Evolutionary conservation across 2,888 invertebrate genomes (phyloP).

Genomic region (Campaea margaritaria): DNA sequence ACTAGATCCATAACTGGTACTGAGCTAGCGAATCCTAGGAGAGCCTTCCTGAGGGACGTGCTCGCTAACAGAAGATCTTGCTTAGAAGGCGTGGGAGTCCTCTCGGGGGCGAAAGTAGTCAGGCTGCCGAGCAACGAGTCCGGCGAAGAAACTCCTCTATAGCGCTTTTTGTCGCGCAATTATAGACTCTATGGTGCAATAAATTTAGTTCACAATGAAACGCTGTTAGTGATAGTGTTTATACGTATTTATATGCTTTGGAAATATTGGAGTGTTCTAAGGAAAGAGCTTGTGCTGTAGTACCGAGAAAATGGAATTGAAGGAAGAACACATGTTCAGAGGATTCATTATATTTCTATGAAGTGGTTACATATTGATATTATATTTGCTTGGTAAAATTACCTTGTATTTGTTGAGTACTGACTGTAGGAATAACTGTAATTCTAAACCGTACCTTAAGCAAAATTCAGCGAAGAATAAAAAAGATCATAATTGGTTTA

Average conservation of each 20-base stretch:
- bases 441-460: conserved; percentile 9
- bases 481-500: conserved; percentile 16
- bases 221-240: conserved; percentile 51
- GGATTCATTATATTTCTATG: neutral
- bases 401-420: conserved; percentile 5
- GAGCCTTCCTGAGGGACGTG: conserved; percentile 80
- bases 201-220: conserved; percentile 52
- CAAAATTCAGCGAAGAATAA: conserved; percentile 10
- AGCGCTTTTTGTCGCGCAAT: conserved; percentile 62
- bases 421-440: conserved; percentile 1
- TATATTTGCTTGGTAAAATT: neutral
- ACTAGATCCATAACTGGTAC: conserved; percentile 87
- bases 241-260: conserved; percentile 61
- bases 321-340: conserved; percentile 8
- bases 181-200: conserved; percentile 75
- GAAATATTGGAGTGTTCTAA: conserved; percentile 54
- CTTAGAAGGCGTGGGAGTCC: conserved; percentile 77
- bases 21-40: conserved; percentile 78
- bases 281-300: conserved; percentile 61
- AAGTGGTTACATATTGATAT: neutral
- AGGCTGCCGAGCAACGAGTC: conserved; percentile 72
- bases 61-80: conserved; percentile 80
- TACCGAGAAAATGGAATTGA: conserved; percentile 47
- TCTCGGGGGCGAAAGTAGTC: conserved; percentile 75
- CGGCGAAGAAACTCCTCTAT: conserved; percentile 79